Evolutionary conservation across 2,113 vertebrate genomes (phyloP).

Genomic region (Todiramphus chloris): DNA sequence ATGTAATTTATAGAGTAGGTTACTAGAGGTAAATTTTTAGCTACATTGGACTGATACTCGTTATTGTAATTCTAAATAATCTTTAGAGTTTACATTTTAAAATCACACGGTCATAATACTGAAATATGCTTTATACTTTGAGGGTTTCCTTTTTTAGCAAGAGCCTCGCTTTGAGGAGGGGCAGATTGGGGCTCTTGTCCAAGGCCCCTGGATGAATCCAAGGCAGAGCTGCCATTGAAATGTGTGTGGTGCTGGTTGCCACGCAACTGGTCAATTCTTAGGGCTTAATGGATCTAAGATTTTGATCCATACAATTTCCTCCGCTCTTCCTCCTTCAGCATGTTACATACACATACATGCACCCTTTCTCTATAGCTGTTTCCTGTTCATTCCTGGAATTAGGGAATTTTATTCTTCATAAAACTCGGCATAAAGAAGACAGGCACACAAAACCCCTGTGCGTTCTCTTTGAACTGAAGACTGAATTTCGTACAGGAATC

Average conservation of each 20-base stretch:
- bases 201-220: neutral
- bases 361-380: neutral
- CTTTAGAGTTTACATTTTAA: neutral
- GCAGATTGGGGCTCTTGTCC: neutral
- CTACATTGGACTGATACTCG: neutral
- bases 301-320: neutral
- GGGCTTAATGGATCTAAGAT: neutral
- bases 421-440: neutral
- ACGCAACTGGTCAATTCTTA: neutral
- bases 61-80: neutral
- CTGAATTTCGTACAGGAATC: neutral
- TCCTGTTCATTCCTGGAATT: neutral
- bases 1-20: constrained; percentile 41
- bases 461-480: neutral
- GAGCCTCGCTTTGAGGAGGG: neutral
- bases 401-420: neutral
- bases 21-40: constrained; percentile 48
- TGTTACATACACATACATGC: accelerated
- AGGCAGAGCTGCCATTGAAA: neutral
- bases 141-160: neutral
- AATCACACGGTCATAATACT: neutral
- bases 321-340: neutral
- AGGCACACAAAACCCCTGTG: neutral
- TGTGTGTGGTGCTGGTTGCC: neutral
- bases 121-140: accelerated